Conservation (phyloP, 1,140 invertebrate genomes). For the Wiebesia pumilae region DNA sequence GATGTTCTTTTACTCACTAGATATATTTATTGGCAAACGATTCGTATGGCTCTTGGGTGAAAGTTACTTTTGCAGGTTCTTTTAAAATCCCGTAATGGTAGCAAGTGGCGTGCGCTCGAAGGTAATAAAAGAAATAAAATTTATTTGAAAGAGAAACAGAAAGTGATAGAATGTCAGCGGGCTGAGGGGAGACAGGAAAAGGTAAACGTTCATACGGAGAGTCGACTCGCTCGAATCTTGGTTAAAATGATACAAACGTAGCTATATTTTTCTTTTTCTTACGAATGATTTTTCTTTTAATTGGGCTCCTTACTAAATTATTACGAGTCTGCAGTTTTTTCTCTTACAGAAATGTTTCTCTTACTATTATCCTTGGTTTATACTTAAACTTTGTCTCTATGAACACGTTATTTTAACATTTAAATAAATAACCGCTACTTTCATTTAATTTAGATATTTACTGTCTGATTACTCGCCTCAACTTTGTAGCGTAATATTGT, state of each 20-base stretch:
- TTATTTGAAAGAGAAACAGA: neutral
- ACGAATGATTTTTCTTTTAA: neutral
- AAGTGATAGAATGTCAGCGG: neutral
- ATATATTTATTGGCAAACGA: neutral
- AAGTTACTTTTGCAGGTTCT: neutral
- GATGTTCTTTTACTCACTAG: neutral
- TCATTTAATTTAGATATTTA: too few relatives aligned
- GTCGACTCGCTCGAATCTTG: neutral
- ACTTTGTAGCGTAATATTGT: too few relatives aligned
- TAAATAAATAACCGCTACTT: too few relatives aligned
- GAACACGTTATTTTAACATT: too few relatives aligned
- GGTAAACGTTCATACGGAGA: neutral
- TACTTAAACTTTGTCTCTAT: too few relatives aligned
- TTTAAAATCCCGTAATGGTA: neutral
- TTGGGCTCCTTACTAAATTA: neutral
- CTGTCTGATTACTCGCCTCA: too few relatives aligned
- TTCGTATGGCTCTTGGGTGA: neutral
- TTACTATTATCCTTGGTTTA: too few relatives aligned
- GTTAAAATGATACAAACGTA: neutral
- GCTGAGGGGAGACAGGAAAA: neutral
- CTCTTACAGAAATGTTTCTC: too few relatives aligned
- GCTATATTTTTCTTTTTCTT: neutral
- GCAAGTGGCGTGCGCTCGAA: neutral
- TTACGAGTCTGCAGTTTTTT: too few relatives aligned
- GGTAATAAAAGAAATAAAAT: conserved; percentile 2